Evolutionary conservation across 1,140 invertebrate genomes (phyloP).

Genomic region (Sinonovacula constricta): DNA sequence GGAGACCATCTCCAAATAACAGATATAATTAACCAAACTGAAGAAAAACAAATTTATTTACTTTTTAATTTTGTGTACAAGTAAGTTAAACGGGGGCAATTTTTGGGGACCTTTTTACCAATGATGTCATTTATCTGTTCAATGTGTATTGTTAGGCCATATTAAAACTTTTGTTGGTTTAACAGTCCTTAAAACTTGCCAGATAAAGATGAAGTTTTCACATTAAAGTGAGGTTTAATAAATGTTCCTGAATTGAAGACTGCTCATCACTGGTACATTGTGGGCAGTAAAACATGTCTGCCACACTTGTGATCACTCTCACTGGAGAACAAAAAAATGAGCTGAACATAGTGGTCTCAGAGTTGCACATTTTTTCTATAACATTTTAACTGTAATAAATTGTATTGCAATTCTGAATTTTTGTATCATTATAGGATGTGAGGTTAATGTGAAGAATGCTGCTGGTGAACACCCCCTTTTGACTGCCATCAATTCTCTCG

Average conservation of each 20-base stretch:
- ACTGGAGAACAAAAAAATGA: neutral
- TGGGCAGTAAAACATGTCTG: neutral
- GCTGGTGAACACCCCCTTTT: conserved; percentile 66
- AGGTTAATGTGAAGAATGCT: conserved; percentile 64
- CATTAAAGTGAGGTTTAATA: too few species aligned
- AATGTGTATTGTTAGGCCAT: too few species aligned
- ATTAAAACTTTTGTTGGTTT: too few species aligned
- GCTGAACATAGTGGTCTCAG: neutral
- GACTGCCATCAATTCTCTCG: conserved; percentile 59
- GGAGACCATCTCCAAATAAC: too few species aligned
- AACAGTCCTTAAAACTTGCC: too few species aligned
- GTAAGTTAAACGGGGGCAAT: too few species aligned
- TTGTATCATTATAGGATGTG: conserved; percentile 61
- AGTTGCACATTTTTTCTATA: neutral
- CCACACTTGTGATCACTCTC: neutral
- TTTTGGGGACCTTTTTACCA: too few species aligned
- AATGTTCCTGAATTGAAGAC: neutral
- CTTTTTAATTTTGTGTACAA: too few species aligned
- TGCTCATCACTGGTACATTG: neutral
- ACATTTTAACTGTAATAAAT: neutral
- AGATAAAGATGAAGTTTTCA: too few species aligned
- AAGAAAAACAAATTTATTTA: too few species aligned
- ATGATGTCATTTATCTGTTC: too few species aligned
- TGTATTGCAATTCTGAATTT: neutral
- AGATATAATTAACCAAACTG: too few species aligned